These are phyloP conservation scores for Noctua janthina DNA, from an alignment of 2,888 invertebrate genomes.

Conservation along the genomic window DNA sequence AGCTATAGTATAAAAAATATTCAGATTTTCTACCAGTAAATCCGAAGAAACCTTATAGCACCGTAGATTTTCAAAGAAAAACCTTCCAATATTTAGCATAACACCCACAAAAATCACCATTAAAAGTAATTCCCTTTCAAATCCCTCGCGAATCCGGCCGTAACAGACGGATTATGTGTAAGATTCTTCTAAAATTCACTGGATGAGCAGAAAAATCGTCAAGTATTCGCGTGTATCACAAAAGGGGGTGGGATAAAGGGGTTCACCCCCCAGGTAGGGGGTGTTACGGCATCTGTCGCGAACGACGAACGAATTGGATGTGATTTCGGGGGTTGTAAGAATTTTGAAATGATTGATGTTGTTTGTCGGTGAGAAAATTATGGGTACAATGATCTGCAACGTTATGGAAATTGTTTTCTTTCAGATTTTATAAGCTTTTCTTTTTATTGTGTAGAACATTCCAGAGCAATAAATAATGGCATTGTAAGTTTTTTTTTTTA, in stretches of 20 bases:
- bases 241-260: conserved; percentile 68
- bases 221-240: conserved; percentile 71
- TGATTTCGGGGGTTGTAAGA: conserved; percentile 50
- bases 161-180: conserved; percentile 68
- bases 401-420: conserved; percentile 1
- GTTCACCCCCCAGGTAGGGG: conserved; percentile 60
- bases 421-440: not conserved
- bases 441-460: not conserved
- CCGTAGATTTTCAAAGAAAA: not conserved
- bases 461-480: not conserved
- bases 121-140: conserved; percentile 47
- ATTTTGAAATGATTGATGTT: conserved; percentile 51
- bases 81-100: not conserved
- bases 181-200: conserved; percentile 67
- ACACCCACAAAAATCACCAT: conserved; percentile 48
- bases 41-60: not conserved
- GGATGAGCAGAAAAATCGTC: conserved; percentile 72
- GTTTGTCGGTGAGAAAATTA: conserved; percentile 38
- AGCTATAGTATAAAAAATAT: not conserved
- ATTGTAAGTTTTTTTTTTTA: not conserved
- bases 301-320: conserved; percentile 59
- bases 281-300: conserved; percentile 58
- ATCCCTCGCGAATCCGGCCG: conserved; percentile 58
- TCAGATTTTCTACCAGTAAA: not conserved
- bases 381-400: conserved; percentile 30